A percentile compares a stretch with the other conserved stretches of the same genome.
phyloP scores from a whole-genome alignment of 2,888 invertebrate species.

The Cynaeus angustus region DNA sequence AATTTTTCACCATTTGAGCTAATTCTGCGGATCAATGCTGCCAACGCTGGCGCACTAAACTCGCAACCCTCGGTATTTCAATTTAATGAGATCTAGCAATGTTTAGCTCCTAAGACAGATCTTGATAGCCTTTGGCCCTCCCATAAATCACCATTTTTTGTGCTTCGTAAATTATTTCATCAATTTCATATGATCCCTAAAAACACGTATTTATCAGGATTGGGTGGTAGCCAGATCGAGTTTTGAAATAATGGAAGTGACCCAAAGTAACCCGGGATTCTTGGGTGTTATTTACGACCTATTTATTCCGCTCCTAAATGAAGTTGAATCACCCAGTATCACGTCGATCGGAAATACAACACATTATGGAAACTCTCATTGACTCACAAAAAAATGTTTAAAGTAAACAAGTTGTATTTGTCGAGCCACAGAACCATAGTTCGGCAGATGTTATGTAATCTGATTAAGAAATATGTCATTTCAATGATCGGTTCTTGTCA shows the following conservation, averaged over 20 bases:
- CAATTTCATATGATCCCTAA: conserved; percentile 14
- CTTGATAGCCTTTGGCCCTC: conserved; percentile 7
- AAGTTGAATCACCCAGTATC: conserved; percentile 15
- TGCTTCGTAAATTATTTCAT: conserved; percentile 7
- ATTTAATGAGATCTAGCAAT: neutral
- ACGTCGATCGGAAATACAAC: neutral
- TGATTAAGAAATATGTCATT: conserved; percentile 31
- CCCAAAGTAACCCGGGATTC: conserved; percentile 24
- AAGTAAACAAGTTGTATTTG: conserved; percentile 6
- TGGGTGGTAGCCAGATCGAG: conserved; percentile 21
- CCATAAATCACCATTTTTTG: conserved; percentile 16
- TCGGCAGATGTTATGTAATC: conserved; percentile 16
- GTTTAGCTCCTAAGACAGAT: conserved; percentile 6
- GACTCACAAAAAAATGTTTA: conserved; percentile 11
- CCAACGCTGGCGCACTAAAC: no score
- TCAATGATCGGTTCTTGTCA: conserved; percentile 10
- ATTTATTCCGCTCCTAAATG: conserved; percentile 11
- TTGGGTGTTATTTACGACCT: conserved; percentile 20
- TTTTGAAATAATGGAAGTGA: conserved; percentile 19
- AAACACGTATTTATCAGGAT: conserved; percentile 24
- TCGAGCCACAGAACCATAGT: conserved; percentile 11
- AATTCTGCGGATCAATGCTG: no score
- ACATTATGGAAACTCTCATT: conserved; percentile 8
- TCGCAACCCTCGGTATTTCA: neutral
- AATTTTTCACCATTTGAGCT: no score